Evolutionary conservation across 2,113 vertebrate genomes (phyloP).

Genomic region (Clinocottus analis): DNA sequence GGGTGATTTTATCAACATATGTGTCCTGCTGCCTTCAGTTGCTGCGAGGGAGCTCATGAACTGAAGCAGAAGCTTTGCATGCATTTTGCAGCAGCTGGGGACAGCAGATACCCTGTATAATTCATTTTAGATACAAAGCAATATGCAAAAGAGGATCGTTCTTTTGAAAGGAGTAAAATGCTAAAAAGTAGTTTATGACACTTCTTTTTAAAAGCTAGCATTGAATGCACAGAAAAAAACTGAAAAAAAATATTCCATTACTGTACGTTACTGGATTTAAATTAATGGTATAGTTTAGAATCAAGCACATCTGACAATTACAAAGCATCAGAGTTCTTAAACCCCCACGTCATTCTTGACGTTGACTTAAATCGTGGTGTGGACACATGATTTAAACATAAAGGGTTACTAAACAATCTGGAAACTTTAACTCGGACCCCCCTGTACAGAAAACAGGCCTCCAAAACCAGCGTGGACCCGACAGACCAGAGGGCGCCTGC

Average conservation of each 20-base stretch:
- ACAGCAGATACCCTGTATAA: neutral
- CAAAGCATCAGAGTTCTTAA: neutral
- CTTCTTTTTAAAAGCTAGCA: neutral
- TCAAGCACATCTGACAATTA: neutral
- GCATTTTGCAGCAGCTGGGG: neutral
- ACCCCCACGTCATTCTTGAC: neutral
- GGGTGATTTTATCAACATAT: neutral
- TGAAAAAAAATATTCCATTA: neutral
- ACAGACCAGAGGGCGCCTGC: neutral
- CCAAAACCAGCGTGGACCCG: neutral
- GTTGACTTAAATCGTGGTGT: neutral
- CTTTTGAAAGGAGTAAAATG: neutral
- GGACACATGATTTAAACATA: neutral
- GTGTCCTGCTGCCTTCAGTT: neutral
- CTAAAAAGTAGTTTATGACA: neutral
- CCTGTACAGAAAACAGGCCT: neutral
- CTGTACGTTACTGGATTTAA: neutral
- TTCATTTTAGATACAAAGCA: neutral
- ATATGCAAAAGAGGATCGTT: neutral
- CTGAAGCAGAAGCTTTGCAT: neutral
- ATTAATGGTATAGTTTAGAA: neutral
- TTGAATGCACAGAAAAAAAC: neutral
- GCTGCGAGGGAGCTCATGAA: neutral
- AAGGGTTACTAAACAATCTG: neutral
- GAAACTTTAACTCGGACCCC: neutral